Evolutionary conservation across 2,797 vertebrate genomes (phyloP).

Genomic region (Mastacembelus armatus): DNA sequence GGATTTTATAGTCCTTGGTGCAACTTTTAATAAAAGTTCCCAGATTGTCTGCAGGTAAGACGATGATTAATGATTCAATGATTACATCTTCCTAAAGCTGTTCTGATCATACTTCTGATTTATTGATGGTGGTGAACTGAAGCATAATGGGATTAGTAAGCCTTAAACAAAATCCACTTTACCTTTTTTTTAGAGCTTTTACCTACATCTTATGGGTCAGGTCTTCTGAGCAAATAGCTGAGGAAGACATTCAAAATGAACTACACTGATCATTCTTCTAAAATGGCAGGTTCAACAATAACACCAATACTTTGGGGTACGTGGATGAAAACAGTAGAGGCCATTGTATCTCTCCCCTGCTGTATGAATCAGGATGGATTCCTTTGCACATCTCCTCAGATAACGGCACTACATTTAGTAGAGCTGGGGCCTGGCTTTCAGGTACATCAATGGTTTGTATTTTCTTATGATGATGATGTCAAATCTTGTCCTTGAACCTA

Average conservation of each 20-base stretch:
- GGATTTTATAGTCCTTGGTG: conserved; percentile 83
- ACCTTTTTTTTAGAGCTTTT: not conserved
- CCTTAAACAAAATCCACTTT: not conserved
- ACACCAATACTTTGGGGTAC: conserved; percentile 82
- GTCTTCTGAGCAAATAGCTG: no score
- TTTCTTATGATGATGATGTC: not conserved
- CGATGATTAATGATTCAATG: not conserved
- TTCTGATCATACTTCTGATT: not conserved
- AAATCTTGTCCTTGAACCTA: not conserved
- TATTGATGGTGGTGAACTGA: not conserved
- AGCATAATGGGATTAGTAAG: not conserved
- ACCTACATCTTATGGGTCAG: not conserved
- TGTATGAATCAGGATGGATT: conserved; percentile 90
- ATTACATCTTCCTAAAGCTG: not conserved
- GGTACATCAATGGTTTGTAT: conserved; percentile 72
- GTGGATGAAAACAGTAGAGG: conserved; percentile 75
- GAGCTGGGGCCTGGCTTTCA: conserved; percentile 89
- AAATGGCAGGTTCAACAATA: conserved; percentile 83
- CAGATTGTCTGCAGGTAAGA: conserved; percentile 87
- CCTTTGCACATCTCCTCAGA: conserved; percentile 87
- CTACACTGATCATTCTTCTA: not conserved
- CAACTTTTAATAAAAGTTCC: conserved; percentile 55
- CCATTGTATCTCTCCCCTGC: conserved; percentile 91
- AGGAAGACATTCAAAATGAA: not conserved
- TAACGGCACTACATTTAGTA: conserved; percentile 80